Base-by-base conservation (phyloP, 2,113 vertebrate genomes). In the Pagrus major region DNA sequence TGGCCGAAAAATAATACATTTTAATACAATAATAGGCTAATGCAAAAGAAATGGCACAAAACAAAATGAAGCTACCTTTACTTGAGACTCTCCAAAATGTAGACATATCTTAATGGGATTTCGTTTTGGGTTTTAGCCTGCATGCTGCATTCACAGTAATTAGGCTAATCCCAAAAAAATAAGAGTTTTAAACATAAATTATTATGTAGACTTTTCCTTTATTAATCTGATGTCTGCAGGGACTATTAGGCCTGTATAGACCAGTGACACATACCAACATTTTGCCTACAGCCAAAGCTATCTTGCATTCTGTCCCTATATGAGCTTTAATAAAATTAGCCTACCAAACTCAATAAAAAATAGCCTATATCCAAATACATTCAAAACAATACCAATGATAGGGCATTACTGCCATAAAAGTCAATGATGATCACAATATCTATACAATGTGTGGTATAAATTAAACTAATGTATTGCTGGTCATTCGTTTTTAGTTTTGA, bases 201-300 rank as follows among this genome's bases (percentile, higher is more conserved):
- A 2, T 1, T 7, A 1, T 39, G 16, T 20, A 39, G 3, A 16
- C 6, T 1, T 54, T 4, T n/a, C n/a, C n/a, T 16, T 25, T 1
- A 9, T 41, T 18, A 27, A 42, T 25, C 15, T 31, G 2, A 64
- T 75, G 0, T 42, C 37, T 37, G 27, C 20, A 1, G 5, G 18
- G 14, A n/a, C 31, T n/a, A n/a, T n/a, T n/a, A n/a, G n/a, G n/a
- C n/a, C n/a, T n/a, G 52, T 16, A 3, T 6, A 31, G 5, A 16
- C 6, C 11, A 29, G 14, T 16, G 27, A 23, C 23, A 31, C 44
- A 46, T 16, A 60, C 21, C 20, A 47, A 15, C 11, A 42, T 56
- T n/a, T 25, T 12, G 39, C 25, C 35, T 41, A 11, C 9, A 68
- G 25, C n/a, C 3, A n/a, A n/a, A n/a, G n/a, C n/a, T n/a, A n/a